phyloP scores from a whole-genome alignment of 2,888 invertebrate species.

The Teinopalpus imperialis region DNA sequence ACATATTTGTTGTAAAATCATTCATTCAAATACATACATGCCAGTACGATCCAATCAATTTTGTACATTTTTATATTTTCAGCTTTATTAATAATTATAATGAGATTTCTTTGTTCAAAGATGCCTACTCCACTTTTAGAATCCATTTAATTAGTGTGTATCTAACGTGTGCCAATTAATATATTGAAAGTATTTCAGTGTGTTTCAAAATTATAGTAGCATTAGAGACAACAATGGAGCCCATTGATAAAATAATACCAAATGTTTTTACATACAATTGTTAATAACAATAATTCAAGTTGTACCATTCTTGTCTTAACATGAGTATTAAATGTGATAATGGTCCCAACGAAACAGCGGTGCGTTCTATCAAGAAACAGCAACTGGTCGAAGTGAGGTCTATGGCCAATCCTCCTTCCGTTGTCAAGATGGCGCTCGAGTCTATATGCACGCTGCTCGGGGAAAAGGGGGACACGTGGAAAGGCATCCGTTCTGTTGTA shows the following conservation, averaged over 20 bases:
- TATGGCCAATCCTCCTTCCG: constrained; percentile 96
- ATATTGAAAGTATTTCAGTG: constrained; percentile 18
- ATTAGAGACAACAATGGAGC: constrained; percentile 19
- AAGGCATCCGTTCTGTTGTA: constrained; percentile 93
- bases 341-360: constrained; percentile 82
- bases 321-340: constrained; percentile 19
- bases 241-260: too few relatives aligned
- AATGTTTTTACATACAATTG: too few relatives aligned
- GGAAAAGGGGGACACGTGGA: constrained; percentile 96
- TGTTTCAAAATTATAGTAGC: neutral
- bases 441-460: constrained; percentile 96
- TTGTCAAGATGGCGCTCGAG: constrained; percentile 96
- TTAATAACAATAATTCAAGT: neutral
- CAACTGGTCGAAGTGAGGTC: constrained; percentile 97
- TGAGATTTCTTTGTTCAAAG: constrained; percentile 10
- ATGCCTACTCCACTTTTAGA: constrained; percentile 19
- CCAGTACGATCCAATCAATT: too few relatives aligned
- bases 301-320: constrained; percentile 1
- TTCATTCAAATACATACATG: too few relatives aligned
- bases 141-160: constrained; percentile 21
- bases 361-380: constrained; percentile 97
- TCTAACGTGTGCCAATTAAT: constrained; percentile 26
- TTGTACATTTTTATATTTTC: neutral
- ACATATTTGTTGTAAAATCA: too few relatives aligned
- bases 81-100: constrained; percentile 3